phyloP scores from a whole-genome alignment of 2,888 invertebrate species.

The Pachliopta kotzebuea region DNA sequence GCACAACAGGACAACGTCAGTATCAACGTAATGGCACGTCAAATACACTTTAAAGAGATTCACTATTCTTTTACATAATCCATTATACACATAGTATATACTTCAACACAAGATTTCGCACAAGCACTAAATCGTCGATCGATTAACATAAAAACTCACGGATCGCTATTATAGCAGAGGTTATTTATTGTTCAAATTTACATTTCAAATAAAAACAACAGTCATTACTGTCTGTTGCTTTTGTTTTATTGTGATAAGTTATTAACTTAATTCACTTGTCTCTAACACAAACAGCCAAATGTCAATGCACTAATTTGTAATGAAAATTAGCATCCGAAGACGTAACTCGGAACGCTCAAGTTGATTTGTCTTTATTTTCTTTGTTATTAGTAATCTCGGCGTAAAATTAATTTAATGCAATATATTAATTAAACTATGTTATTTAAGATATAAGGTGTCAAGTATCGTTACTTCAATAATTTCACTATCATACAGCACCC shows the following conservation, averaged over 20 bases:
- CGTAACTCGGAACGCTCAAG: not conserved
- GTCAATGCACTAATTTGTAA: conserved; percentile 22
- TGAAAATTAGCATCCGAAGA: conserved; percentile 19
- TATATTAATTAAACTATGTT: no score
- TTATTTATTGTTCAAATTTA: conserved; percentile 12
- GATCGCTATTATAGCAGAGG: no score
- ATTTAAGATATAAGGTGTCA: no score
- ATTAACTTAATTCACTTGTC: conserved; percentile 21
- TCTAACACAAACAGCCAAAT: conserved; percentile 18
- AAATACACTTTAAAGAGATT: conserved; percentile 5
- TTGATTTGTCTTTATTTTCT: conserved; percentile 10
- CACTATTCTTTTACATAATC: not conserved
- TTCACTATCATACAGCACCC: no score
- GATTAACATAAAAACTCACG: no score
- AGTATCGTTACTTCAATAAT: no score
- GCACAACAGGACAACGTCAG: conserved; percentile 6
- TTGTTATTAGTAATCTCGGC: conserved; percentile 2
- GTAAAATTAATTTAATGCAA: not conserved
- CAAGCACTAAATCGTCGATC: no score
- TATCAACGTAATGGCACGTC: not conserved
- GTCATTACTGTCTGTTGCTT: conserved; percentile 18
- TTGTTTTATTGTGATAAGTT: conserved; percentile 16
- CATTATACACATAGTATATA: no score
- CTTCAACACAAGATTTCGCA: no score
- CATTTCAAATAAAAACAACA: conserved; percentile 13